Percentiles rank a stretch among this genome's conserved stretches.
phyloP scores from a whole-genome alignment of 1,140 invertebrate species.

The Pseudomyrmex dendroicus region DNA sequence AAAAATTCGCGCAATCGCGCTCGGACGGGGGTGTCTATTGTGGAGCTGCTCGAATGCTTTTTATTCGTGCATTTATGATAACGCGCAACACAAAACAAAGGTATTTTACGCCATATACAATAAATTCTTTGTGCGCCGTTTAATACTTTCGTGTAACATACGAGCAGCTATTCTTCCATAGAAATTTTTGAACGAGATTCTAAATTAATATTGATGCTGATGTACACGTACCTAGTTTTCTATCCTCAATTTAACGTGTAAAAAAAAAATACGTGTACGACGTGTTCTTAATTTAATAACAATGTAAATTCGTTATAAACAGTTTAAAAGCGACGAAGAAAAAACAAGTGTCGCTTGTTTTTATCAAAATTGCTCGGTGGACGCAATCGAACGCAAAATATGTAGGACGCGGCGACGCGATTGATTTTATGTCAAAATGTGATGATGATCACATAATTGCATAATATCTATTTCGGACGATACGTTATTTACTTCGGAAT shows the following conservation, averaged over 20 bases:
- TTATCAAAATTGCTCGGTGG: too few species aligned
- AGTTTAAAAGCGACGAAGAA: background rate
- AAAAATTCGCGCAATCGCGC: constrained; percentile 22
- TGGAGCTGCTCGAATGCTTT: background rate
- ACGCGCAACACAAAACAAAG: background rate
- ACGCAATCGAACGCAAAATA: constrained; percentile 27
- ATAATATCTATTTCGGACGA: constrained; percentile 51
- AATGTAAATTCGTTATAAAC: constrained; percentile 12
- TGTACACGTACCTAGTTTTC: background rate
- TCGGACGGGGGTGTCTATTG: constrained; percentile 11
- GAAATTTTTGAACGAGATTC: background rate
- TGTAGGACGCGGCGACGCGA: constrained; percentile 34
- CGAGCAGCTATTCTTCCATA: background rate
- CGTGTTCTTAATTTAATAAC: constrained; percentile 11
- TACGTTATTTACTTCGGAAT: constrained; percentile 47
- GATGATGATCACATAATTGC: constrained; percentile 51
- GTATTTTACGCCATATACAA: background rate
- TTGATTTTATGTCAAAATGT: constrained; percentile 47
- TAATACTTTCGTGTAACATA: background rate
- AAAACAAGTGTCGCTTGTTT: background rate
- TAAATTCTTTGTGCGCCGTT: too few species aligned
- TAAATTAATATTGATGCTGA: background rate
- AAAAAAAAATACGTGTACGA: background rate
- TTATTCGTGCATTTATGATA: constrained; percentile 17
- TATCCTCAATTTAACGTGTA: too few species aligned